phyloP scores from a whole-genome alignment of 2,888 invertebrate species.

The Lasius platythorax region DNA sequence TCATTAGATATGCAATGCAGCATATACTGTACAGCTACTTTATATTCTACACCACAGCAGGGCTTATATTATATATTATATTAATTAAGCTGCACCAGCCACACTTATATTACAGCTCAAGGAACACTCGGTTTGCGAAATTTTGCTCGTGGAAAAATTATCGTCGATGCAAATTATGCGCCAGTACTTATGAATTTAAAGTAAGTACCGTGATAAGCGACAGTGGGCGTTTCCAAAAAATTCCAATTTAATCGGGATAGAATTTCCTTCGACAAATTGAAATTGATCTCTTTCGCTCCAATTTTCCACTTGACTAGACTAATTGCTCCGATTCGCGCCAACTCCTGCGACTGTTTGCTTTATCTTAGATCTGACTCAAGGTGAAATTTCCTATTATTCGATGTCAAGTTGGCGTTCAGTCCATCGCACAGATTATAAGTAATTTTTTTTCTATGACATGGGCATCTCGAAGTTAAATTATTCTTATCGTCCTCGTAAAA shows the following conservation, averaged over 20 bases:
- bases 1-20: conserved; percentile 47
- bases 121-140: conserved; percentile 7
- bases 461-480: neutral
- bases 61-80: conserved; percentile 42
- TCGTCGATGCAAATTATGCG: conserved; percentile 38
- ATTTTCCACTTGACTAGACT: conserved; percentile 12
- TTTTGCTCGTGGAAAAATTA: conserved; percentile 34
- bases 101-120: conserved; percentile 20
- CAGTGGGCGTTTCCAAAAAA: neutral
- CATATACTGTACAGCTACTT: conserved; percentile 13
- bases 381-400: conserved; percentile 18
- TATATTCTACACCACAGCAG: conserved; percentile 35
- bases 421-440: neutral
- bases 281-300: neutral
- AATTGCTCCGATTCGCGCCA: conserved; percentile 17
- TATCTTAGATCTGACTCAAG: neutral
- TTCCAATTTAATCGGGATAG: neutral
- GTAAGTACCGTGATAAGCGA: neutral
- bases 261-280: conserved; percentile 10
- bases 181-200: conserved; percentile 35
- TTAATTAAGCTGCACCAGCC: neutral
- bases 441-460: neutral
- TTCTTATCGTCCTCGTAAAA: neutral
- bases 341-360: neutral
- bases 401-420: conserved; percentile 1